Percentiles rank a stretch among this genome's conserved stretches.
Conservation (phyloP, 1,140 invertebrate genomes). For the Thereuonema tuberculata region DNA sequence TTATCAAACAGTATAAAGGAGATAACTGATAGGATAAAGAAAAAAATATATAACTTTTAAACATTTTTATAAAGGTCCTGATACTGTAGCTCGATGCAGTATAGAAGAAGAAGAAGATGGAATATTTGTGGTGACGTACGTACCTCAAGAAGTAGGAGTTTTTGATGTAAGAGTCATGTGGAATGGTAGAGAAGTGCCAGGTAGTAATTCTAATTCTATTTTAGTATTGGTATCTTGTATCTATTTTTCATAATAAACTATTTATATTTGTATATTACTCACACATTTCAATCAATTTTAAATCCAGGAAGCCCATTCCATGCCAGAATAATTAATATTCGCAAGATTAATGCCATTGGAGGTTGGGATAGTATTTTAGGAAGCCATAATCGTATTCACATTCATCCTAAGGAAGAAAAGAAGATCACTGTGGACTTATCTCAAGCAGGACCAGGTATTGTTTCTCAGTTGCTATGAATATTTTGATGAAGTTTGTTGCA, state of each 20-base stretch:
- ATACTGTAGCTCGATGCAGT: slow-evolving; percentile 46
- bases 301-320: slow-evolving; percentile 51
- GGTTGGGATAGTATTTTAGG: slow-evolving; percentile 68
- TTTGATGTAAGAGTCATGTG: slow-evolving; percentile 56
- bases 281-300: not conserved
- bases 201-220: slow-evolving; percentile 21
- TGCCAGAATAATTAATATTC: slow-evolving; percentile 50
- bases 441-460: slow-evolving; percentile 46
- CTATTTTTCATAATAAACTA: no score
- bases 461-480: no score
- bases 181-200: slow-evolving; percentile 47
- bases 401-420: slow-evolving; percentile 42
- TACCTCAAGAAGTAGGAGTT: slow-evolving; percentile 52
- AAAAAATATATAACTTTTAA: not conserved
- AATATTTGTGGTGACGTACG: slow-evolving; percentile 47
- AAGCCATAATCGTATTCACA: slow-evolving; percentile 51
- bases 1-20: no score
- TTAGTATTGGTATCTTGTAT: not conserved
- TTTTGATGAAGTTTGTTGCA: no score
- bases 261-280: not conserved
- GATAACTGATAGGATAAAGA: no score
- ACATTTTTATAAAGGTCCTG: slow-evolving; percentile 37
- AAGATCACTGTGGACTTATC: slow-evolving; percentile 44
- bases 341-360: slow-evolving; percentile 51
- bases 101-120: slow-evolving; percentile 39